Evolutionary conservation across 2,113 vertebrate genomes (phyloP), one percentile per base, ranked within the genome.

Genomic region (Phasianus colchicus): DNA sequence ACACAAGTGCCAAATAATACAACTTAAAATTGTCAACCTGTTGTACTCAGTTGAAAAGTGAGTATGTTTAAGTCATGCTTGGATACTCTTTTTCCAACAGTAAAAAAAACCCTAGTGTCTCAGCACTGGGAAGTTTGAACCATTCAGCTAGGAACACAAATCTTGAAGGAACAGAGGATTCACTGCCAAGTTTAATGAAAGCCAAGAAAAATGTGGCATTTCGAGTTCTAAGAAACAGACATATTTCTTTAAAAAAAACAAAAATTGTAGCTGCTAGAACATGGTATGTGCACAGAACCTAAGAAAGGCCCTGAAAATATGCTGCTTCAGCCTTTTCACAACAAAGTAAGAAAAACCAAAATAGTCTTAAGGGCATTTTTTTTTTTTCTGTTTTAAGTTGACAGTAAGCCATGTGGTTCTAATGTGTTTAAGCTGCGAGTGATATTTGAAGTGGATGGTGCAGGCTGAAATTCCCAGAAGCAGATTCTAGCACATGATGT

Each of bases 401-500:
- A 85, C 74, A 91, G 38, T 88, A 88, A 91, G 71, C 55, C 89
- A 95, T 92, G 89, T 91, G 89, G 89, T 89, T 85, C 81, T 94
- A 94, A 96, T 96, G 85, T 17, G 13, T 89, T 95, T 94, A 91
- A 92, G 89, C 78, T 92, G 90, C 40, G 78, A 73, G 82, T 20
- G 42, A 86, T 86, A 83, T 77, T 92, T 95, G 89, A 95, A 95
- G 72, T 93, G 60, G 78, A 90, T 85, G 78, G 77, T 0, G 0
- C 84, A 89, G 82, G 71, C 89, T 92, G 82, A 79, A 82, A 66
- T 92, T 93, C 84, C 85, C 92, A 96, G 92, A 30, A 96, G 84
- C 71, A 83, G 65, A 86, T 83, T 73, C 34, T 43, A 60, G 72
- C 55, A 89, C 40, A 34, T 27, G 42, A 3, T 11, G 43, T 54